phyloP scores from a whole-genome alignment of 2,888 invertebrate genomes.

The Caenorhabditis angaria region DNA sequence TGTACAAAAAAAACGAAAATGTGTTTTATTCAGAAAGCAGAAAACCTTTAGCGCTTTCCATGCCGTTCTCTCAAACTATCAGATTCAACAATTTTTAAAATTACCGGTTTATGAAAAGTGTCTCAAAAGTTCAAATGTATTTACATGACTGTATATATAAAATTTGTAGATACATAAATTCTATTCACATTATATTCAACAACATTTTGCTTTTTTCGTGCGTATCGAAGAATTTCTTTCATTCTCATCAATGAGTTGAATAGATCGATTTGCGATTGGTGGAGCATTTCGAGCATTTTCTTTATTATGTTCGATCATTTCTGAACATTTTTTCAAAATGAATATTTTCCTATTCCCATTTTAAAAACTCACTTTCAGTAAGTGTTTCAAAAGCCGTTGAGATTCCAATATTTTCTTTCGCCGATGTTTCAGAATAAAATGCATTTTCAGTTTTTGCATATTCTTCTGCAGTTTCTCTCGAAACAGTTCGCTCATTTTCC shows the following conservation, averaged over 20 bases:
- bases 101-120: not conserved
- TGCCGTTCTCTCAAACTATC: too few species aligned
- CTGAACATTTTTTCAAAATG: constrained; percentile 8
- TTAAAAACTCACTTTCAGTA: constrained; percentile 24
- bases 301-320: constrained; percentile 26
- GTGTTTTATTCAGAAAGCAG: too few species aligned
- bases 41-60: too few species aligned
- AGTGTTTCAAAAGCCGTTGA: constrained; percentile 40
- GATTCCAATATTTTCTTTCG: constrained; percentile 73
- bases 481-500: constrained; percentile 87
- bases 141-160: not conserved
- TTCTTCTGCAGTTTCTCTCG: constrained; percentile 86
- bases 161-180: not conserved
- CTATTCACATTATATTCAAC: not conserved
- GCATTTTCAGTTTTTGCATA: constrained; percentile 76
- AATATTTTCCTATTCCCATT: not conserved
- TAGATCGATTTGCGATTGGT: constrained; percentile 17
- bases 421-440: constrained; percentile 75
- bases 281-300: constrained; percentile 15
- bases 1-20: too few species aligned
- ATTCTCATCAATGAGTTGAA: constrained; percentile 37
- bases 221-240: not conserved
- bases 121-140: not conserved
- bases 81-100: too few species aligned
- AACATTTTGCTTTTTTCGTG: not conserved